Conservation (phyloP, 2,113 vertebrate species). For the Toxotes chatareus region DNA sequence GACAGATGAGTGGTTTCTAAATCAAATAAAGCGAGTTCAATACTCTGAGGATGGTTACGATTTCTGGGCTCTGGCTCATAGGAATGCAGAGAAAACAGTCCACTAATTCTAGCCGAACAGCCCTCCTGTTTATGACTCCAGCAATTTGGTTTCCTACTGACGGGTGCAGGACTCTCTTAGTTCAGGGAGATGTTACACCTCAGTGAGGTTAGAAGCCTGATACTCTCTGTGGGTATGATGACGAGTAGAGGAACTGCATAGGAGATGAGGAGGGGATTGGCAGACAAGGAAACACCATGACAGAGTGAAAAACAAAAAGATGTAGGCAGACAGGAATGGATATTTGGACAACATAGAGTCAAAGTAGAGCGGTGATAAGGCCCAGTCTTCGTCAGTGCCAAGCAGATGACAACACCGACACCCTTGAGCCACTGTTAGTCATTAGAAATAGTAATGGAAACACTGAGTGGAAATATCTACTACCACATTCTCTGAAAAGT, state of each 20-base stretch:
- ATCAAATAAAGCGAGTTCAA: constrained; percentile 24
- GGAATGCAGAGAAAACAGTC: constrained; percentile 20
- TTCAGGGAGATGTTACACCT: constrained; percentile 53
- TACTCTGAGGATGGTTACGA: constrained; percentile 4
- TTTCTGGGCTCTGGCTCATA: neutral
- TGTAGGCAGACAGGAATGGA: constrained; percentile 18
- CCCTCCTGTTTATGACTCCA: constrained; percentile 37
- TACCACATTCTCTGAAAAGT: constrained; percentile 57
- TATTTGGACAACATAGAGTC: constrained; percentile 24
- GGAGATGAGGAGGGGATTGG: constrained; percentile 10
- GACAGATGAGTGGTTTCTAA: constrained; percentile 34
- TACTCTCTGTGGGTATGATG: constrained; percentile 56
- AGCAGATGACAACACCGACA: constrained; percentile 64
- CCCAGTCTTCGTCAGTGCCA: constrained; percentile 42
- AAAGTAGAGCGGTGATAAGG: constrained; percentile 42
- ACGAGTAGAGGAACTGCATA: constrained; percentile 1
- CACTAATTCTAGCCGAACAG: constrained; percentile 7
- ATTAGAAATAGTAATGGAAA: constrained; percentile 72
- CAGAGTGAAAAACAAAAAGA: constrained; percentile 39
- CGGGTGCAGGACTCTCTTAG: constrained; percentile 34
- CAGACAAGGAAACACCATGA: constrained; percentile 28
- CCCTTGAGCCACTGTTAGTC: constrained; percentile 69
- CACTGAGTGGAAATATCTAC: constrained; percentile 71
- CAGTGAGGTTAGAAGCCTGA: constrained; percentile 61
- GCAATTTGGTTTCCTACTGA: constrained; percentile 49